phyloP scores from a whole-genome alignment of 2,888 invertebrate species.

The Boloria euphrosyne region DNA sequence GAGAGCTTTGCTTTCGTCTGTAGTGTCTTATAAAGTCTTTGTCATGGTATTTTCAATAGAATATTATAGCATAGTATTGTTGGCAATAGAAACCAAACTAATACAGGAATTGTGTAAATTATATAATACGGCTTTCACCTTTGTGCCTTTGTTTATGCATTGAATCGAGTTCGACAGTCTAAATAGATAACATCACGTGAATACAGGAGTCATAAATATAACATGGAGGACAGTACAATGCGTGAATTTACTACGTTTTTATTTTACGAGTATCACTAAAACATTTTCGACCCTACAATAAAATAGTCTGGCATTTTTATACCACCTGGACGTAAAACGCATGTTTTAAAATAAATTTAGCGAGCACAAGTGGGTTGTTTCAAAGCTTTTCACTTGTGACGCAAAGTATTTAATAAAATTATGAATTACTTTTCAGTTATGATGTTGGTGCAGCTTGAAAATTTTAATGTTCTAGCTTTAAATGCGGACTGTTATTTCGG shows the following conservation, averaged over 20 bases:
- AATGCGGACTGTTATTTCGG: background rate
- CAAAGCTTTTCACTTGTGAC: constrained; percentile 40
- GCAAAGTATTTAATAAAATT: constrained; percentile 24
- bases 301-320: constrained; percentile 73
- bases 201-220: constrained; percentile 57
- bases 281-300: constrained; percentile 70
- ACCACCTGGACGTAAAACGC: constrained; percentile 62
- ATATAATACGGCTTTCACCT: constrained; percentile 11
- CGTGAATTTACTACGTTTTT: constrained; percentile 73
- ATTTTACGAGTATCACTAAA: constrained; percentile 75
- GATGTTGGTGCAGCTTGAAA: background rate
- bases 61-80: background rate
- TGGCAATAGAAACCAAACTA: background rate
- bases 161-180: constrained; percentile 31
- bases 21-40: too few relatives aligned
- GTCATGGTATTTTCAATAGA: too few relatives aligned
- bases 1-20: too few relatives aligned
- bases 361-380: constrained; percentile 30
- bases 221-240: constrained; percentile 62
- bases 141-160: constrained; percentile 20
- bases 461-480: background rate
- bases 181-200: constrained; percentile 43
- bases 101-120: constrained; percentile 5
- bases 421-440: constrained; percentile 13
- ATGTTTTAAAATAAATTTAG: constrained; percentile 67